These are phyloP conservation scores for Apostichopus parvimensis DNA, from an alignment of 35 echinoderm and acorn worm genomes.

Conservation along the genomic window DNA sequence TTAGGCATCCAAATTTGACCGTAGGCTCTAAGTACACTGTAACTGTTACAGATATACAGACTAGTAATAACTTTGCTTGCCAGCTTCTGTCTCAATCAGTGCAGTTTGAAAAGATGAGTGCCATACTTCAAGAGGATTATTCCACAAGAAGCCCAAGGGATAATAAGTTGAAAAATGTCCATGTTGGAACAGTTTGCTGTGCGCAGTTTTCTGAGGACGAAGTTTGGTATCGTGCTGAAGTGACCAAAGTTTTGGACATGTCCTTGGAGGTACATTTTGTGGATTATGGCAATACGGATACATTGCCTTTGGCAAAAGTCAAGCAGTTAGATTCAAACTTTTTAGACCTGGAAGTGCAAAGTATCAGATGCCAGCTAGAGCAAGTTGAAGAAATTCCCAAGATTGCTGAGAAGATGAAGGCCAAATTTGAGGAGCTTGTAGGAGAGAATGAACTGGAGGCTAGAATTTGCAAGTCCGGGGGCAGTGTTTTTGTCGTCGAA, in stretches of 20 bases:
- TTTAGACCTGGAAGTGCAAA: slow-evolving; percentile 68
- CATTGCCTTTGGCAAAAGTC: slow-evolving; percentile 48
- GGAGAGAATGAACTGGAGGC: slow-evolving; percentile 44
- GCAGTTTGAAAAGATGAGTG: slow-evolving; percentile 70
- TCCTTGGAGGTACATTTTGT: slow-evolving; percentile 69
- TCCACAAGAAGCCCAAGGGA: slow-evolving; percentile 41
- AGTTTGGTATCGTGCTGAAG: slow-evolving; percentile 75
- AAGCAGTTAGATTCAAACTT: slow-evolving; percentile 61
- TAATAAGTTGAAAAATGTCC: slow-evolving; percentile 20
- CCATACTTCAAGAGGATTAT: slow-evolving; percentile 59
- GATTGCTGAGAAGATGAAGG: slow-evolving; percentile 26
- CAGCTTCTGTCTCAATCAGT: slow-evolving; percentile 68
- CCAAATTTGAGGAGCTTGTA: slow-evolving; percentile 52
- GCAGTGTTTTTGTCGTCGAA: slow-evolving; percentile 28
- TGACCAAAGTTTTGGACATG: slow-evolving; percentile 39
- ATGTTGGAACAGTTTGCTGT: slow-evolving; percentile 65
- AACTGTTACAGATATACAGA: slow-evolving; percentile 59
- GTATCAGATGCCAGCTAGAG: slow-evolving; percentile 67
- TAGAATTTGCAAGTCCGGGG: slow-evolving; percentile 17
- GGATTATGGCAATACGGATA: slow-evolving; percentile 85
- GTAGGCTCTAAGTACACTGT: slow-evolving; percentile 50
- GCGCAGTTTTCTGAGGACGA: slow-evolving; percentile 80
- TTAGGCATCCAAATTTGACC: slow-evolving; percentile 49
- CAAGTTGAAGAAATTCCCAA: slow-evolving; percentile 51
- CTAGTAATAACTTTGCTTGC: slow-evolving; percentile 61